Evolutionary conservation across 2,888 invertebrate genomes (phyloP).

Genomic region (Diloba caeruleocephala): DNA sequence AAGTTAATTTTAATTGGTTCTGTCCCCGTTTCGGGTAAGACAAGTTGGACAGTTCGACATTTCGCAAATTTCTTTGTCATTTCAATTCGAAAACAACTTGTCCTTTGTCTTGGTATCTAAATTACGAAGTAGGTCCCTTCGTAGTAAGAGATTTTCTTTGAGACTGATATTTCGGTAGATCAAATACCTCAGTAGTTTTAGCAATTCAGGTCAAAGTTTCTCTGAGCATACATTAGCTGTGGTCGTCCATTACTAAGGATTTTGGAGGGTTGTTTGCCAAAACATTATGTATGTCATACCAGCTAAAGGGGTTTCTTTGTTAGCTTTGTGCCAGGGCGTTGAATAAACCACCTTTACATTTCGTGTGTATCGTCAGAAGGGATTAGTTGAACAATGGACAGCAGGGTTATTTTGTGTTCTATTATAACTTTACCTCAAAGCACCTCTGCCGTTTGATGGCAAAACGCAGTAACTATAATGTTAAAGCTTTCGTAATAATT

Average conservation of each 20-base stretch:
- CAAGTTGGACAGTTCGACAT: conserved; percentile 34
- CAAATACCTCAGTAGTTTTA: conserved; percentile 16
- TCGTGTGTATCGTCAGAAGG: conserved; percentile 5
- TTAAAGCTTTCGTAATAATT: too few relatives aligned
- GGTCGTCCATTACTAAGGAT: neutral
- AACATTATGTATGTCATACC: conserved; percentile 12
- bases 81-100: conserved; percentile 22
- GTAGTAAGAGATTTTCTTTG: neutral
- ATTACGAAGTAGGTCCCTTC: conserved; percentile 15
- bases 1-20: conserved; percentile 10
- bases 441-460: too few relatives aligned
- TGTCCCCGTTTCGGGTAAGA: conserved; percentile 1
- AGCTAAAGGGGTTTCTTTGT: conserved; percentile 13
- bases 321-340: conserved; percentile 15
- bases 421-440: too few relatives aligned
- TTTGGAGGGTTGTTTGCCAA: conserved; percentile 15
- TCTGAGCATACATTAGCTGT: conserved; percentile 8
- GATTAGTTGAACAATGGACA: conserved; percentile 25
- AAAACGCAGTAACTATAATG: too few relatives aligned
- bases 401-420: conserved; percentile 18
- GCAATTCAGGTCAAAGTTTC: conserved; percentile 9
- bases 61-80: conserved; percentile 24
- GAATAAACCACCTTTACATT: too few relatives aligned
- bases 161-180: conserved; percentile 6
- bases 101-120: conserved; percentile 16